Conservation (phyloP, 1,140 invertebrate genomes). For the Sinonovacula constricta region DNA sequence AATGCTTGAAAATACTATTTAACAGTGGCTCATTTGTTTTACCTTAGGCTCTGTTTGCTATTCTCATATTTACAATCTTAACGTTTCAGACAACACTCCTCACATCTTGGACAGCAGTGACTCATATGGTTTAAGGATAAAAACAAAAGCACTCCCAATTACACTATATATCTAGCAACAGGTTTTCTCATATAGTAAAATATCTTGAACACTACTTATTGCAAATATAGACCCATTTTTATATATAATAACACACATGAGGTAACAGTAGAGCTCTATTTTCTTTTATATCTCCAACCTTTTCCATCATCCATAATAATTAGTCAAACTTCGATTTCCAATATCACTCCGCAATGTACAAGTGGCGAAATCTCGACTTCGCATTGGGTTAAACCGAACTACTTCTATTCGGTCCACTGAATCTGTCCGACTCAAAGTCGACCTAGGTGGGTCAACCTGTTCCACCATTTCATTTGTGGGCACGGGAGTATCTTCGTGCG, state of each 20-base stretch:
- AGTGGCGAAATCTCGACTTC: slow-evolving; percentile 48
- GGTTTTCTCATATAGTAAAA: background rate
- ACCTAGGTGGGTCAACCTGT: slow-evolving; percentile 47
- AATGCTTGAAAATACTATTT: no score
- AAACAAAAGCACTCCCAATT: background rate
- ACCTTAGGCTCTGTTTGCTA: no score
- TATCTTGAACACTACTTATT: background rate
- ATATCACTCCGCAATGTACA: slow-evolving; percentile 53
- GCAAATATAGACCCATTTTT: background rate
- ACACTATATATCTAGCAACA: background rate
- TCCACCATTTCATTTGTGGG: no score
- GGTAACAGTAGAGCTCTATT: background rate
- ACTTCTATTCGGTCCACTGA: slow-evolving; percentile 50
- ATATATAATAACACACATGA: background rate
- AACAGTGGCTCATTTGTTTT: no score
- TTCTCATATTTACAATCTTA: no score
- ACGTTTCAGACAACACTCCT: no score
- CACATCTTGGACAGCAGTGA: no score
- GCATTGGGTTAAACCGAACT: slow-evolving; percentile 47
- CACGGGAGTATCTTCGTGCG: slow-evolving; percentile 19
- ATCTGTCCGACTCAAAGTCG: slow-evolving; percentile 44
- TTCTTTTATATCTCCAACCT: background rate
- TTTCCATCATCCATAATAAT: slow-evolving; percentile 42
- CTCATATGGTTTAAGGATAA: background rate
- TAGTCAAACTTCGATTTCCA: slow-evolving; percentile 49